Conservation (phyloP, 2,113 vertebrate genomes). For the Oreotragus oreotragus region DNA sequence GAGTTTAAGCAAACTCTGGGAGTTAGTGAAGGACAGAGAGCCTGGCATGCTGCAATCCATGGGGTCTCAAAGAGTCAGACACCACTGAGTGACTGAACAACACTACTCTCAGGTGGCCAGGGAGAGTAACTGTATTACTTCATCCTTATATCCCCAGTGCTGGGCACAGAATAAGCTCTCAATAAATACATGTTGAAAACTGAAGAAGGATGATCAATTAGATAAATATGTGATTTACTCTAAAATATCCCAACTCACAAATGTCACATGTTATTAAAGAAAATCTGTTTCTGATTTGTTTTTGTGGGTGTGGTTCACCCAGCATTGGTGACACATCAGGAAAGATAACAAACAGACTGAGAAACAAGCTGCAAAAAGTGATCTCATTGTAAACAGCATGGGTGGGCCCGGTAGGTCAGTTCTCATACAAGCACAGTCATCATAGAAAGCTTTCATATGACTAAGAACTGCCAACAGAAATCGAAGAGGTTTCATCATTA, state of each 20-base stretch:
- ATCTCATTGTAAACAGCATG: constrained; percentile 47
- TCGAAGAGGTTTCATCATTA: not conserved
- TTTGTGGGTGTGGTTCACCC: constrained; percentile 52
- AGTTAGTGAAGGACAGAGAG: not conserved
- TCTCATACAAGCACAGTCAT: not conserved
- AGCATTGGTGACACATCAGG: constrained; percentile 56
- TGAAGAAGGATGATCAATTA: constrained; percentile 21
- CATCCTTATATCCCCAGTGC: not conserved
- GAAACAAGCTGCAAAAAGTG: constrained; percentile 33
- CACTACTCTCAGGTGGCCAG: not conserved
- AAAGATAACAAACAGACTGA: constrained; percentile 35
- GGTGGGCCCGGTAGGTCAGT: constrained; percentile 47
- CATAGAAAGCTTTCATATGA: constrained; percentile 22
- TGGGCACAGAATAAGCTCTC: not conserved
- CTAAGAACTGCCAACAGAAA: not conserved
- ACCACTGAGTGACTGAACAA: not conserved
- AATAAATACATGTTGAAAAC: constrained; percentile 22
- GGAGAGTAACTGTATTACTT: not conserved
- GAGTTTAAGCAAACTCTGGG: not conserved
- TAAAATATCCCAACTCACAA: constrained; percentile 6
- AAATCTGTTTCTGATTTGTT: constrained; percentile 63
- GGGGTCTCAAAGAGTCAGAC: not conserved
- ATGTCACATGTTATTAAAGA: constrained; percentile 1
- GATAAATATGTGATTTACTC: constrained; percentile 31
- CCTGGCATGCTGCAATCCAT: not conserved